Conservation (phyloP, 1,140 invertebrate species). For the Orchestia grillus region DNA sequence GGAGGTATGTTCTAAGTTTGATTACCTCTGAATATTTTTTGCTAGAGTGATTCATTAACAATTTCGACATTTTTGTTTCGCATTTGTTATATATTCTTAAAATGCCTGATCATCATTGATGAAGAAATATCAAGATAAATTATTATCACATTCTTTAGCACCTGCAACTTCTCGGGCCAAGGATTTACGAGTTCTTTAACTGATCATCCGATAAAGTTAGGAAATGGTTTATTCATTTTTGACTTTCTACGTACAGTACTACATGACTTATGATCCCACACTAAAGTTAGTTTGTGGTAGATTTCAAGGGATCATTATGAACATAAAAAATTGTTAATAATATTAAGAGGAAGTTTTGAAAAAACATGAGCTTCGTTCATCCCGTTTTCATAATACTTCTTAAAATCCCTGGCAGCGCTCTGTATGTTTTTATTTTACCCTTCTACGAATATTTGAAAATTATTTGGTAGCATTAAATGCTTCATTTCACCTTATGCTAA, state of each 20-base stretch:
- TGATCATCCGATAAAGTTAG: background rate
- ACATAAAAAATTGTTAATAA: background rate
- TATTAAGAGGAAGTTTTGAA: no score
- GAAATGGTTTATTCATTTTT: background rate
- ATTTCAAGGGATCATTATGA: background rate
- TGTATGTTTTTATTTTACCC: background rate
- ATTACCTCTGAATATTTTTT: no score
- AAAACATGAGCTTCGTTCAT: background rate
- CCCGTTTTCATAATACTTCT: background rate
- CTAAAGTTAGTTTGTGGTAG: background rate
- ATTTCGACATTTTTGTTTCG: no score
- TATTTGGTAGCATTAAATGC: no score
- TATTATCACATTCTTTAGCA: background rate
- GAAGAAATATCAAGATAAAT: no score
- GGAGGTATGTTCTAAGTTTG: background rate
- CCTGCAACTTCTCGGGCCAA: background rate
- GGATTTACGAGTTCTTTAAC: background rate
- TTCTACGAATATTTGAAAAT: no score
- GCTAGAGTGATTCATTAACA: no score
- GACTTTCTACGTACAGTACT: background rate
- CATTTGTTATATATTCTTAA: no score
- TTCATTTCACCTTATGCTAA: no score
- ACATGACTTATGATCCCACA: background rate
- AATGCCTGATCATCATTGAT: no score
- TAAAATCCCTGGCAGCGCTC: background rate